Percentiles rank a stretch among this genome's conserved stretches.
phyloP scores from a whole-genome alignment of 2,888 invertebrate species.

The Cylindroiulus punctatus region DNA sequence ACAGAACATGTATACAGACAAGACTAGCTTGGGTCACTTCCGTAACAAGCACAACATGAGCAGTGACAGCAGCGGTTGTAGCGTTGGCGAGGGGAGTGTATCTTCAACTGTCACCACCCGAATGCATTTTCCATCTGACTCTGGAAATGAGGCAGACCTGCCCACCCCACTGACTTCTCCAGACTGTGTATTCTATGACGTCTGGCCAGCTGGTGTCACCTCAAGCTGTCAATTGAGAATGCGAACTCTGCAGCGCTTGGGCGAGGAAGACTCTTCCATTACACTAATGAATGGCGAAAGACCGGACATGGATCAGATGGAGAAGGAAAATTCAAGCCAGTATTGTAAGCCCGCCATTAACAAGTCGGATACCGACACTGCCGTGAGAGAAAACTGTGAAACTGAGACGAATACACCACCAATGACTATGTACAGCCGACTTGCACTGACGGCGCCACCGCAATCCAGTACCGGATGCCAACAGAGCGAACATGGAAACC shows the following conservation, averaged over 20 bases:
- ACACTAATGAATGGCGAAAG: neutral
- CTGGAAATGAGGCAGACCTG: constrained; percentile 55
- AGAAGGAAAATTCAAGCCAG: neutral
- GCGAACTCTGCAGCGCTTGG: constrained; percentile 10
- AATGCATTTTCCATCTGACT: constrained; percentile 54
- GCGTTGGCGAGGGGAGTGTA: constrained; percentile 54
- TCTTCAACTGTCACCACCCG: constrained; percentile 55
- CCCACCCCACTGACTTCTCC: constrained; percentile 52
- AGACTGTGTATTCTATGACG: constrained; percentile 52
- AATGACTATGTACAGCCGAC: neutral
- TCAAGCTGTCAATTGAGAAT: neutral
- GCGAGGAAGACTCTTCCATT: neutral
- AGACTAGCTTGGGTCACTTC: constrained; percentile 22
- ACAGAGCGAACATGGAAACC: neutral
- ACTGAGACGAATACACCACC: neutral
- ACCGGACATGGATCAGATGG: neutral
- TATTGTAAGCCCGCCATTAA: neutral
- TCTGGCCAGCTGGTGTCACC: neutral
- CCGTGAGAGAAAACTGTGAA: neutral
- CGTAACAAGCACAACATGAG: constrained; percentile 53
- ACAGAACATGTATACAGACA: constrained; percentile 8
- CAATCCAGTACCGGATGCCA: neutral
- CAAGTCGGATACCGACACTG: neutral
- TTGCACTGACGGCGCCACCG: neutral
- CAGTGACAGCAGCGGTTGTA: constrained; percentile 57